phyloP scores from a whole-genome alignment of 2,797 vertebrate species.

The Merluccius polli region DNA sequence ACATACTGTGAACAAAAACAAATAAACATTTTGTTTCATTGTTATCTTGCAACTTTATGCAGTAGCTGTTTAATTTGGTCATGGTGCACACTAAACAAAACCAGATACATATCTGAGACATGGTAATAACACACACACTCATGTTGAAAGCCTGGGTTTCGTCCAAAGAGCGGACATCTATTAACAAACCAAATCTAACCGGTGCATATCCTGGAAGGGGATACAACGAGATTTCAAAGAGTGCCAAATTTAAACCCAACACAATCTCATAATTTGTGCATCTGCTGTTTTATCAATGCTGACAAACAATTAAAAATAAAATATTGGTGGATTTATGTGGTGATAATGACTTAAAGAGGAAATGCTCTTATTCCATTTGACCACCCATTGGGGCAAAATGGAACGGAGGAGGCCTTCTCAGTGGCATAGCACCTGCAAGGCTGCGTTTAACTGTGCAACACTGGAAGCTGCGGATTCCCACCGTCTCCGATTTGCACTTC shows the following conservation, averaged over 20 bases:
- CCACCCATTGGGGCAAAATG: constrained; percentile 10
- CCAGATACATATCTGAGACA: constrained; percentile 20
- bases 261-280: constrained; percentile 6
- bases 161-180: constrained; percentile 45
- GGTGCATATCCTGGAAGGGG: constrained; percentile 13
- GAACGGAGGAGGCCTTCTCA: not conserved
- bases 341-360: not conserved
- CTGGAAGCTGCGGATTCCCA: not conserved
- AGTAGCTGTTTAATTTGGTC: not conserved
- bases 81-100: constrained; percentile 7
- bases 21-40: not conserved
- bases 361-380: constrained; percentile 25
- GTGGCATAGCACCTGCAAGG: not conserved
- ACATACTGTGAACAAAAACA: not conserved
- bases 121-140: constrained; percentile 40
- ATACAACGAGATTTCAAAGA: constrained; percentile 11
- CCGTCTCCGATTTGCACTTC: not conserved
- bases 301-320: not conserved
- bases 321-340: not conserved
- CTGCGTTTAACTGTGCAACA: not conserved
- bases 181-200: constrained; percentile 47
- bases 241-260: constrained; percentile 24
- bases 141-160: constrained; percentile 53
- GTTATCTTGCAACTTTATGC: not conserved
- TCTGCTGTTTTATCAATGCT: not conserved